Conservation (phyloP, 2,888 invertebrate genomes). For the Drosophila siamana region DNA sequence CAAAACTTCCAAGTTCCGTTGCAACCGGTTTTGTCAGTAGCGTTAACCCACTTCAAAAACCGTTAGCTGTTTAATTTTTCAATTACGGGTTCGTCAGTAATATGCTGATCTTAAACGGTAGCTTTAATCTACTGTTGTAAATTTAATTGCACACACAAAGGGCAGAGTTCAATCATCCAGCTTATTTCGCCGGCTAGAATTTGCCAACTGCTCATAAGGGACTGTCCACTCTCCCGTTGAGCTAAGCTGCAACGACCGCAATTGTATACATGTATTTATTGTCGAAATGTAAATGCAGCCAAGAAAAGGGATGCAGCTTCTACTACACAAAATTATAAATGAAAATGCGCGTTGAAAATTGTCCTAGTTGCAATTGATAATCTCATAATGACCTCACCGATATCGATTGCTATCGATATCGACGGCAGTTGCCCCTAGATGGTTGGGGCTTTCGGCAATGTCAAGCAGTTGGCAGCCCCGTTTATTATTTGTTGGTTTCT, state of each 20-base stretch:
- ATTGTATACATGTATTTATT: neutral
- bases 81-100: conserved; percentile 49
- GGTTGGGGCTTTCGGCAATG: conserved; percentile 7
- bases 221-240: conserved; percentile 46
- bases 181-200: conserved; percentile 39
- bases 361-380: too few relatives aligned
- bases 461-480: conserved; percentile 52
- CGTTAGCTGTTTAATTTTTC: conserved; percentile 43
- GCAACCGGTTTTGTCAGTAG: conserved; percentile 60
- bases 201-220: conserved; percentile 27
- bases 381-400: neutral
- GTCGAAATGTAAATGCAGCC: neutral
- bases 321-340: neutral
- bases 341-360: neutral
- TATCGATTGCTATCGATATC: conserved; percentile 27
- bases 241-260: neutral
- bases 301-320: neutral
- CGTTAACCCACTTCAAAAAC: conserved; percentile 6
- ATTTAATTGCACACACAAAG: conserved; percentile 42
- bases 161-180: conserved; percentile 58
- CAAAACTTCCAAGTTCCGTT: conserved; percentile 4
- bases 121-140: conserved; percentile 19
- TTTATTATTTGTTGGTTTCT: conserved; percentile 63
- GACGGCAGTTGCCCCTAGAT: neutral
- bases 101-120: conserved; percentile 1